These are phyloP conservation scores for Diachasmimorpha longicaudata DNA, from an alignment of 1,140 invertebrate species.

Conservation along the genomic window DNA sequence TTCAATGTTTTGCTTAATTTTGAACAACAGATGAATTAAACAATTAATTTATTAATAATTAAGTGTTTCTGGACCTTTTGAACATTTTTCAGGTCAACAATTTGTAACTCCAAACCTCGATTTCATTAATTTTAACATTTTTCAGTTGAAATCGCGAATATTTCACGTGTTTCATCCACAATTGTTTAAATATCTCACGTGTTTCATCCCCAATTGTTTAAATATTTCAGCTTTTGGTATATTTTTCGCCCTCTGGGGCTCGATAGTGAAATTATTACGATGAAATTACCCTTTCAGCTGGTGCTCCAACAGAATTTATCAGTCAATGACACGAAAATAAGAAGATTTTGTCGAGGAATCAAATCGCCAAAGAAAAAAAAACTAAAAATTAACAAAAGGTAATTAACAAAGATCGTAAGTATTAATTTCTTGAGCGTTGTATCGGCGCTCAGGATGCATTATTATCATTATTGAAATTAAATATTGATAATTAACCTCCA, in stretches of 20 bases:
- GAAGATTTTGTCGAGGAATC: conserved; percentile 1
- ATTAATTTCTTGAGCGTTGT: conserved; percentile 57
- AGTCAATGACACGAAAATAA: background rate
- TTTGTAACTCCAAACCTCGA: background rate
- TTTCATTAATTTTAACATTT: background rate
- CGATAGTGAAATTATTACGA: background rate
- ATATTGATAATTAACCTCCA: no score
- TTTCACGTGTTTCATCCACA: background rate
- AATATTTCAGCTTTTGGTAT: background rate
- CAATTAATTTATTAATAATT: no score
- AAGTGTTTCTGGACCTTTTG: no score
- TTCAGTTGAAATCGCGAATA: background rate
- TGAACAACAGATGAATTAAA: no score
- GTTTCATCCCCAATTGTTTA: background rate
- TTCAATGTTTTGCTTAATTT: background rate
- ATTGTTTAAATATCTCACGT: background rate
- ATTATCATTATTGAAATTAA: conserved; percentile 12
- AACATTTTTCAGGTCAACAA: no score
- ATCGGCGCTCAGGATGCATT: conserved; percentile 52
- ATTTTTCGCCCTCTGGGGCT: background rate
- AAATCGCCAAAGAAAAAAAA: conserved; percentile 21
- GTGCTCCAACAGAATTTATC: background rate
- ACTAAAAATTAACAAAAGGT: conserved; percentile 17
- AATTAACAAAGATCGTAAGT: conserved; percentile 47
- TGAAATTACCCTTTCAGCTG: background rate